Base-by-base conservation (phyloP, 2,797 vertebrate species). In the Eidolon dupreanum region DNA sequence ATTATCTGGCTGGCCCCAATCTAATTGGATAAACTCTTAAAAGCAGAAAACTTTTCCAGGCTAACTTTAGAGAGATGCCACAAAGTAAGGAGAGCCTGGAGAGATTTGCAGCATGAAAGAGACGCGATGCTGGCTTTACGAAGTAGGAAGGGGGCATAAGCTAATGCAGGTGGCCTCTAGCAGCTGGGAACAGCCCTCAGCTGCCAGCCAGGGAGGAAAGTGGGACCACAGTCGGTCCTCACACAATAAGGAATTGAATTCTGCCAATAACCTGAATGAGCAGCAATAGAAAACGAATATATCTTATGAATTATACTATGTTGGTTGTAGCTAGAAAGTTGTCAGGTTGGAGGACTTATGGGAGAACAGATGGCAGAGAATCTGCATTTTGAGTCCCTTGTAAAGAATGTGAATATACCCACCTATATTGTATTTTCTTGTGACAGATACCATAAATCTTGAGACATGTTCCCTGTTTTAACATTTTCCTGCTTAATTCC, bases 11-110 rank as follows among this genome's bases (percentile, higher is more conserved):
- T 57, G 6, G 0, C 63, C 31, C 15, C n/a, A 26, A 0, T 65
- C 28, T 20, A 82, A 65, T 84, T 33, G 88, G 43, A 24, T 28
- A 88, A 53, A 75, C 31, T 2, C 20, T 85, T 53, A 86, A 83
- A 57, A 65, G 28, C 53, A 84, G 57, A 53, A 55, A 55, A 63
- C 3, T 7, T 77, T 91, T 63, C 24, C 43, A 83, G 49, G 24
- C 24, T 53, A 36, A 90, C 74, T 55, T 53, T 6, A 41, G 63
- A 91, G 57, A 93, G 36, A 66, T 7, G 17, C 28, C 26, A 41
- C 33, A 49, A 73, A 38, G 24, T 28, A 33, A 6, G 57, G 38
- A 53, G 33, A 59, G 28, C 33, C 13, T 16, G 59, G 38, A 53
- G 41, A 38, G 8, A 43, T 8, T 8, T 19, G n/a, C 33, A 57